phyloP scores from a whole-genome alignment of 2,888 invertebrate genomes.

The Aspidapion aeneum region DNA sequence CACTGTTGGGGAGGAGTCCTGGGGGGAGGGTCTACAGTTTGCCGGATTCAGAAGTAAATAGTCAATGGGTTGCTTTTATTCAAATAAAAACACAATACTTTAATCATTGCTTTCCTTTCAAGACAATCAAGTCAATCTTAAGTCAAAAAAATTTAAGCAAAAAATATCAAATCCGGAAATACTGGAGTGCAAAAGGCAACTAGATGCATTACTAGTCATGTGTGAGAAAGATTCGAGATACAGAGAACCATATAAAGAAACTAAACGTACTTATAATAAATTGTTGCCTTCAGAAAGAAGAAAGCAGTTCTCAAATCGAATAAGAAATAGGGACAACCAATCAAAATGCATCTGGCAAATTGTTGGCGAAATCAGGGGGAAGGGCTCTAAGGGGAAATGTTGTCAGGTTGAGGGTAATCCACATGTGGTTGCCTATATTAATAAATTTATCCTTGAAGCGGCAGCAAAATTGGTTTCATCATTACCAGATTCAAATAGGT shows the following conservation, averaged over 20 bases:
- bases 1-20: neutral
- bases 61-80: neutral
- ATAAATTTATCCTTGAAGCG: neutral
- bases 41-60: neutral
- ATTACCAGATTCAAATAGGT: neutral
- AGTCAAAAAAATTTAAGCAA: too few species aligned
- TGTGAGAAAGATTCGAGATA: neutral
- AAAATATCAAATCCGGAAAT: neutral
- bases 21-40: neutral
- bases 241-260: neutral
- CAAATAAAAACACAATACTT: neutral
- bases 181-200: neutral
- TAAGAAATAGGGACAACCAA: neutral
- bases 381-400: neutral
- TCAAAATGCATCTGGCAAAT: neutral
- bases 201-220: neutral
- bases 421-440: neutral
- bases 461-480: neutral
- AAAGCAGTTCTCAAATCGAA: neutral
- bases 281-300: neutral
- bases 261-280: too few species aligned
- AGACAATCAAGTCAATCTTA: too few species aligned
- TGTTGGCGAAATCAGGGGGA: neutral
- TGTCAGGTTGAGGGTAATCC: neutral
- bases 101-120: neutral